Evolutionary conservation across 2,888 invertebrate genomes (phyloP).

Genomic region (Cephus pygmeus): DNA sequence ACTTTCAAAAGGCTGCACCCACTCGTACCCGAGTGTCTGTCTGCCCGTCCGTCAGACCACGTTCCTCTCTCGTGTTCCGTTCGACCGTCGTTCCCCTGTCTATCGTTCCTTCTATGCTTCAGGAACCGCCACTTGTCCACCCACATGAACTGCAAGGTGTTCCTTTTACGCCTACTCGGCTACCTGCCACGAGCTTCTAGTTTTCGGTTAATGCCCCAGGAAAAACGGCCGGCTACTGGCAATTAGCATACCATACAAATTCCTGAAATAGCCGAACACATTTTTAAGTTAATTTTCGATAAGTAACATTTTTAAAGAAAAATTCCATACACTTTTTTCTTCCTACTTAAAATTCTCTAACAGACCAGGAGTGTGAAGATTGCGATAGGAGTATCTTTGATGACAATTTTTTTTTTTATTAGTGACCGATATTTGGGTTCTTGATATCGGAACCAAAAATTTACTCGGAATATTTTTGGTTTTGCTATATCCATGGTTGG

Average conservation of each 20-base stretch:
- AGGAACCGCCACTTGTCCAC: constrained; percentile 38
- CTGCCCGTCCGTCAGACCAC: neutral
- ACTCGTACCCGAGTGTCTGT: constrained; percentile 1
- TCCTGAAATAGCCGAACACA: neutral
- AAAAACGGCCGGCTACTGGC: constrained; percentile 18
- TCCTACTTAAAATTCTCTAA: neutral
- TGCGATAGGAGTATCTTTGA: neutral
- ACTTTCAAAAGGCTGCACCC: constrained; percentile 3
- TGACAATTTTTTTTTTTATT: neutral
- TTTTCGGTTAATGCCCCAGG: constrained; percentile 18
- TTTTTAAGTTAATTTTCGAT: neutral
- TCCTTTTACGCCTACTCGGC: constrained; percentile 20
- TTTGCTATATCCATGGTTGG: neutral
- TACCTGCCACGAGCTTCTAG: constrained; percentile 19
- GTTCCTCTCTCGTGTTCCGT: neutral
- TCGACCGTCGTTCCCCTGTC: constrained; percentile 2
- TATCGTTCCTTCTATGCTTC: neutral
- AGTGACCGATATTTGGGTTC: neutral
- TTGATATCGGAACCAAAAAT: too few relatives aligned
- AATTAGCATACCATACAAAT: constrained; percentile 20
- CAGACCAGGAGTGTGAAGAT: neutral
- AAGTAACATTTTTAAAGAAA: neutral
- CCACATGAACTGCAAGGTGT: constrained; percentile 39
- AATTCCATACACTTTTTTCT: neutral
- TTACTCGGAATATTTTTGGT: too few relatives aligned